Evolutionary conservation across 2,888 invertebrate species (phyloP).

Genomic region (Congeria kusceri): DNA sequence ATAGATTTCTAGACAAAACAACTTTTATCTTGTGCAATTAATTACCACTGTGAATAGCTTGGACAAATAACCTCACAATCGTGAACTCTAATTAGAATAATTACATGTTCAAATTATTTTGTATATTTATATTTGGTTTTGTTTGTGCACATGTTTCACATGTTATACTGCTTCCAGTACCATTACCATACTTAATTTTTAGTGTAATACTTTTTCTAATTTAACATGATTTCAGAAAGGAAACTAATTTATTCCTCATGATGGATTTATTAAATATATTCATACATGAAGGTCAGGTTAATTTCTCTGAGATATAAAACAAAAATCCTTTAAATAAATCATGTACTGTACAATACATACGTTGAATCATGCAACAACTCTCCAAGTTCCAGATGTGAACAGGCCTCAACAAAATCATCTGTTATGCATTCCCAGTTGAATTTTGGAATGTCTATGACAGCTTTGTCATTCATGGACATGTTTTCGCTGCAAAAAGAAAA

Average conservation of each 20-base stretch:
- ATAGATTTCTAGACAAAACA: no score
- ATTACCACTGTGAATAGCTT: no score
- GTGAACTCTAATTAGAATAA: no score
- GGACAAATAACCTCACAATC: no score
- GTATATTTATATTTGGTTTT: no score
- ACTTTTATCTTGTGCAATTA: no score
- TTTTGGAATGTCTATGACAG: conserved; percentile 37
- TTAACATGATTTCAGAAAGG: no score
- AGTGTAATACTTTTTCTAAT: no score
- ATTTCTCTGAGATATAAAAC: not conserved
- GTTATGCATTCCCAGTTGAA: conserved; percentile 84
- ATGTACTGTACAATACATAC: conserved; percentile 83
- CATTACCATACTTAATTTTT: not conserved
- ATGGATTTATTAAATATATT: no score
- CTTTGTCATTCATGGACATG: not conserved
- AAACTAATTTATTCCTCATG: no score
- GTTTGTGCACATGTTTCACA: not conserved
- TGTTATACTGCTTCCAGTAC: not conserved
- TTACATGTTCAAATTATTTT: no score
- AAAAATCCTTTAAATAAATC: not conserved
- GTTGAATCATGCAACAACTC: conserved; percentile 96
- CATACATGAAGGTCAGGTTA: not conserved
- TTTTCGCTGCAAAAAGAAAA: not conserved
- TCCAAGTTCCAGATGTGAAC: conserved; percentile 91
- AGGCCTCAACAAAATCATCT: conserved; percentile 80